Evolutionary conservation across 2,888 invertebrate genomes (phyloP).

Genomic region (Dione juno): DNA sequence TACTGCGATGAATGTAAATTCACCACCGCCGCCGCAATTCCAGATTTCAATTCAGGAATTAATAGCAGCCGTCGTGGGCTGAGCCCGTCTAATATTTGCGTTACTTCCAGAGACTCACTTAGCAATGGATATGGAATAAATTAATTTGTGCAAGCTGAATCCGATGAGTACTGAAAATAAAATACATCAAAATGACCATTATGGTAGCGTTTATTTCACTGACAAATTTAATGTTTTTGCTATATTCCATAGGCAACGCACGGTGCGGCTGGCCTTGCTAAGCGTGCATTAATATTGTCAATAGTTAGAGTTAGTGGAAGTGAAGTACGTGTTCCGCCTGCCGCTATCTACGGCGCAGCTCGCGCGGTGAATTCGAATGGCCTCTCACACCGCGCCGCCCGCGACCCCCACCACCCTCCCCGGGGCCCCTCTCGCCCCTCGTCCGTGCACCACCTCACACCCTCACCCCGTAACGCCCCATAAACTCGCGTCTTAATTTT

Average conservation of each 20-base stretch:
- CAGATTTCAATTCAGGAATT: constrained; percentile 84
- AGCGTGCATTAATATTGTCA: constrained; percentile 84
- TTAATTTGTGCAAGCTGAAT: constrained; percentile 67
- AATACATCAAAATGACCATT: constrained; percentile 33
- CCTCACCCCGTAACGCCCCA: constrained; percentile 80
- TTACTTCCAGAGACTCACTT: constrained; percentile 80
- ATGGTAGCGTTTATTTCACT: constrained; percentile 31
- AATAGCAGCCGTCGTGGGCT: constrained; percentile 79
- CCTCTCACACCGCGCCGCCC: constrained; percentile 65
- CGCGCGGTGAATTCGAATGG: constrained; percentile 82
- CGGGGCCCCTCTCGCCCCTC: constrained; percentile 30
- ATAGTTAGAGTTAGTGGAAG: constrained; percentile 84
- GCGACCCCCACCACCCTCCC: constrained; percentile 46
- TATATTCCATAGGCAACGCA: constrained; percentile 70
- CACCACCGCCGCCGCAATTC: constrained; percentile 80
- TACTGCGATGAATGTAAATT: constrained; percentile 84
- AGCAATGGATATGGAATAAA: constrained; percentile 79
- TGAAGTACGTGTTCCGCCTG: constrained; percentile 83
- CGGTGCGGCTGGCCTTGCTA: constrained; percentile 76
- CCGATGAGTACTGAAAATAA: constrained; percentile 46
- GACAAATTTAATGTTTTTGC: constrained; percentile 54
- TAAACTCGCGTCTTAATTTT: constrained; percentile 84
- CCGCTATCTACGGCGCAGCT: constrained; percentile 81
- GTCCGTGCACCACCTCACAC: constrained; percentile 61
- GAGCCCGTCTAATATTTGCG: constrained; percentile 80